Base-by-base conservation (phyloP, 2,888 invertebrate species). In the Drosophila parthenogenetica region DNA sequence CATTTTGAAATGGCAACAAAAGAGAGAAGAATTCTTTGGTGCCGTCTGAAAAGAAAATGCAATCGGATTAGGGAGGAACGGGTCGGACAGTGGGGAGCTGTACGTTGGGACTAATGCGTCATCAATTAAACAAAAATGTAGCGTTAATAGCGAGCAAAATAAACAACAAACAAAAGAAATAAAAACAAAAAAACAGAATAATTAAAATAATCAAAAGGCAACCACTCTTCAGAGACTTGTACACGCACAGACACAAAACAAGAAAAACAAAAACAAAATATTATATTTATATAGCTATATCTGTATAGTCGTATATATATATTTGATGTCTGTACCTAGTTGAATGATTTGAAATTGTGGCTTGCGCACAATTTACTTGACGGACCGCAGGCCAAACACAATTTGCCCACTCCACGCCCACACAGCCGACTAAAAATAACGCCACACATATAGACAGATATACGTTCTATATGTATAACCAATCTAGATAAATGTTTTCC, bases 121-220 rank as follows among this genome's bases (percentile, higher is more conserved):
- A 83, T 81, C 83, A 83, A 83, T 89, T 83, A 83, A 87, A 81
- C 72, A 80, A 87, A 83, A 81, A 87, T 89, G 69, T 87, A 59
- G 84, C 89, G 77, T 80, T 88, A 88, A 82, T 72, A 74, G 84
- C 48, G 32, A 42, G 61, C 58, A 57, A 53, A 64, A 63, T 40
- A 59, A 59, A 54, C 63, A 53, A 49, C 16, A 40, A 54, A 40
- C 48, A 62, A 62, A 45, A 45, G 32, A 17, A 43, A 19, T 16
- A 29, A 42, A 59, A 60, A 61, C 57, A 25, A 8, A 39, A 79
- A 51, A 14, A 49, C 46, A 57, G 58, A 55, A 76, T 68, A 77
- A 83, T 83, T 76, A 63, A 73, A 85, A 70, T 73, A 80, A 85
- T 85, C 60, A 63, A 70, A 69, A 62, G 22, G 32, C 62, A 55